These are phyloP conservation scores for Anguilla anguilla DNA, from an alignment of 2,797 vertebrate species.

Conservation along the genomic window DNA sequence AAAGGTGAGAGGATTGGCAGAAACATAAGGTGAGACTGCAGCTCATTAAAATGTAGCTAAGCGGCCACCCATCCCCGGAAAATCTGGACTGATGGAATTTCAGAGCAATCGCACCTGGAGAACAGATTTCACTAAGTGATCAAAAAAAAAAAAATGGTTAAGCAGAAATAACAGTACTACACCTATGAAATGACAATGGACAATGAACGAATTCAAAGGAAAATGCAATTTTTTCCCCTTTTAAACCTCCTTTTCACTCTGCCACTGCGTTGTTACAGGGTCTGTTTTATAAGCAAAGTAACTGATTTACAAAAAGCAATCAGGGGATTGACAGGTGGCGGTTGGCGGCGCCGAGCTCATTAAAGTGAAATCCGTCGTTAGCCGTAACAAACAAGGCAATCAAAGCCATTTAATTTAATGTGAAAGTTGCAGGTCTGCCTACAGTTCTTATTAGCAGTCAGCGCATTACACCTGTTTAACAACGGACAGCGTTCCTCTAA, in stretches of 20 bases:
- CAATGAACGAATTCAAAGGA: conserved; percentile 10
- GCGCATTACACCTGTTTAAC: neutral
- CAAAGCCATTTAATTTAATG: neutral
- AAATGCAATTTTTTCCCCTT: neutral
- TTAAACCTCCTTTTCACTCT: conserved; percentile 1
- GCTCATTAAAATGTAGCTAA: conserved; percentile 58
- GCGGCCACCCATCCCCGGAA: conserved; percentile 47
- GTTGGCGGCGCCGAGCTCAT: neutral
- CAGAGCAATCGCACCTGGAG: conserved; percentile 54
- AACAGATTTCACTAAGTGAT: conserved; percentile 45
- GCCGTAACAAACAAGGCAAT: neutral
- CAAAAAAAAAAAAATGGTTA: conserved; percentile 45
- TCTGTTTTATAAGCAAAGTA: neutral
- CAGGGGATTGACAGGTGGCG: conserved; percentile 6
- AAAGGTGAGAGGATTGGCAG: conserved; percentile 66
- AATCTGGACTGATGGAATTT: conserved; percentile 57
- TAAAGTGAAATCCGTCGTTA: neutral
- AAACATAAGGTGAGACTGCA: conserved; percentile 53
- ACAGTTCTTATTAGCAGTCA: neutral
- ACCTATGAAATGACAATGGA: conserved; percentile 8
- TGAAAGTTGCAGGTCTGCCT: conserved; percentile 3
- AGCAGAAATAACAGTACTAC: conserved; percentile 46
- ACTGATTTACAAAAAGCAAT: neutral
- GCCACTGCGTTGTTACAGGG: neutral
- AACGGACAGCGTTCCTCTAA: neutral